These are phyloP conservation scores for Corythornis cristatus DNA, from an alignment of 2,113 vertebrate species.

Conservation along the genomic window DNA sequence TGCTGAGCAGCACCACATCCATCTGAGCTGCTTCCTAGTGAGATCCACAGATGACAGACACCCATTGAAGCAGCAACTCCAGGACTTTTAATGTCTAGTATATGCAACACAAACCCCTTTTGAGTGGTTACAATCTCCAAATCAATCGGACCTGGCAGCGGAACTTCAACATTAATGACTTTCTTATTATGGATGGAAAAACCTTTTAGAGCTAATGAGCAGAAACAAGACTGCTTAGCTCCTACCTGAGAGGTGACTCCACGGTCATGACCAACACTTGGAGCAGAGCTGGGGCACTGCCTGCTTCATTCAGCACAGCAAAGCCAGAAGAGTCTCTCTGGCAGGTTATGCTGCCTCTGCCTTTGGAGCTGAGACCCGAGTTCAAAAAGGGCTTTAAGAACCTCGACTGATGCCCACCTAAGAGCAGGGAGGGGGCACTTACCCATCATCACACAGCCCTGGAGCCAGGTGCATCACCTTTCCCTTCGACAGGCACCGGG, in stretches of 20 bases:
- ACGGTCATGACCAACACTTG: not conserved
- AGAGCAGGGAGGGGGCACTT: not conserved
- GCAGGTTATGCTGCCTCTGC: not conserved
- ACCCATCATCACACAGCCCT: not conserved
- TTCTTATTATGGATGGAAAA: slow-evolving; percentile 37
- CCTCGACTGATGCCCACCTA: not conserved
- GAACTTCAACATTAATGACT: slow-evolving; percentile 54
- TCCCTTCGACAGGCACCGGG: not conserved
- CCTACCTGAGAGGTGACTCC: slow-evolving; percentile 27
- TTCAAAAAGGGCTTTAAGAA: not conserved
- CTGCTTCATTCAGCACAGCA: not conserved
- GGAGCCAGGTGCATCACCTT: not conserved
- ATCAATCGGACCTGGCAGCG: not conserved
- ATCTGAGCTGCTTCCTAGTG: not conserved
- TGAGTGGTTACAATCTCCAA: not conserved
- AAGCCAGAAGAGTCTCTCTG: not conserved
- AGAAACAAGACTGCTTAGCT: slow-evolving; percentile 14
- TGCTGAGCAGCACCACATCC: not conserved
- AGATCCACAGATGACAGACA: not conserved
- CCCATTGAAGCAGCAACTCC: not conserved
- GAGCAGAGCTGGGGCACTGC: not conserved
- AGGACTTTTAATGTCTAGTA: not conserved
- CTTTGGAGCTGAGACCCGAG: not conserved
- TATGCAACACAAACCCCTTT: not conserved
- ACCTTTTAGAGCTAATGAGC: slow-evolving; percentile 32